Percentiles rank a stretch among this genome's conserved stretches.
Conservation (phyloP, 2,888 invertebrate genomes). For the Antheraea yamamai region DNA sequence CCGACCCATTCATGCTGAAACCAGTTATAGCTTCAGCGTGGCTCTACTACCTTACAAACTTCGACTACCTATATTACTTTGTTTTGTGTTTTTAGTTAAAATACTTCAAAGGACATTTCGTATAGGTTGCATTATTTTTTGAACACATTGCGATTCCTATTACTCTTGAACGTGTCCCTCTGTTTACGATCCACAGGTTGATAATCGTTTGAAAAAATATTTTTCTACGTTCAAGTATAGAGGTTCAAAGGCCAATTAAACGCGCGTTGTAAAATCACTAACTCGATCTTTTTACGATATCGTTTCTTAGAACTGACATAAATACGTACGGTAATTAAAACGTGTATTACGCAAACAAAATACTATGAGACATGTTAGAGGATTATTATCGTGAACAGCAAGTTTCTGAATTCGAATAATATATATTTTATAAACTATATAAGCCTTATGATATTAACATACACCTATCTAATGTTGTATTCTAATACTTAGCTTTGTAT, state of each 20-base stretch:
- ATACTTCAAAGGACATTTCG: background rate
- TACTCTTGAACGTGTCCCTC: background rate
- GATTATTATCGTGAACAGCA: background rate
- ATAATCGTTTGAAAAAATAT: background rate
- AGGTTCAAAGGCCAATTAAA: conserved; percentile 3
- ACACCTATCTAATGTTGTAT: background rate
- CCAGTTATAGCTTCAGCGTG: too few relatives aligned
- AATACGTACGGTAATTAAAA: background rate
- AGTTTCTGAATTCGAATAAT: background rate
- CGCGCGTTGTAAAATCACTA: background rate
- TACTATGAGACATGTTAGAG: background rate
- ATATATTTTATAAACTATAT: background rate
- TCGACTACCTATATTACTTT: too few relatives aligned
- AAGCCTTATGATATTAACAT: too few relatives aligned
- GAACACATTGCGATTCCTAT: background rate
- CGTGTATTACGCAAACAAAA: conserved; percentile 3
- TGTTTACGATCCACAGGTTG: background rate
- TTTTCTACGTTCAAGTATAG: conserved; percentile 26
- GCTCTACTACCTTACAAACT: too few relatives aligned
- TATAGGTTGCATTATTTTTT: background rate
- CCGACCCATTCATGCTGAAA: too few relatives aligned
- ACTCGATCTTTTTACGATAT: conserved; percentile 1
- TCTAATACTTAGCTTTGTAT: background rate
- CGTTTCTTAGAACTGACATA: background rate
- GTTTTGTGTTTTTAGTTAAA: background rate